phyloP scores from a whole-genome alignment of 2,113 vertebrate species.

The Cranoglanis bouderius region DNA sequence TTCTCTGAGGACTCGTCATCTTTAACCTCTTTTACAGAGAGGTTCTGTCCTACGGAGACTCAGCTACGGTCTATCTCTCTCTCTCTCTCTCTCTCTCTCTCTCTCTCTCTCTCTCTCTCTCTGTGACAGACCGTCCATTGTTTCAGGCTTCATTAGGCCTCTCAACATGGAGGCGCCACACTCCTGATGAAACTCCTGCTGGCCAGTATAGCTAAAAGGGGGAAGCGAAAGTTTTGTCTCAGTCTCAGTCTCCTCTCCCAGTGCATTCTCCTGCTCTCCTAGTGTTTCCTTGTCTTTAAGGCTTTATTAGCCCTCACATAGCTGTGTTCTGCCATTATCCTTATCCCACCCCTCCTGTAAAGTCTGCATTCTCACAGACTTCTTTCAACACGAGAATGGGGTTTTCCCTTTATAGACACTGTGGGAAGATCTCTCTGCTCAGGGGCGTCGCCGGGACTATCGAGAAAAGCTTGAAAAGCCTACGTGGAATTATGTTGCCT shows the following conservation, averaged over 20 bases:
- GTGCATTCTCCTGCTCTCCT: slow-evolving; percentile 31
- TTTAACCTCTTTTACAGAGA: slow-evolving; percentile 21
- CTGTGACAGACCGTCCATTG: background rate
- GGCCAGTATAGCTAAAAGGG: slow-evolving; percentile 33
- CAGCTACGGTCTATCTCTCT: background rate
- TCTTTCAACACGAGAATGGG: slow-evolving; percentile 26
- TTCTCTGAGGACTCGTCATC: background rate
- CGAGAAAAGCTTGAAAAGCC: slow-evolving; percentile 20
- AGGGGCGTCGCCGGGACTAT: background rate
- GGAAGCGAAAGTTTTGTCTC: slow-evolving; percentile 11
- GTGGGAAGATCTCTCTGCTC: slow-evolving; percentile 7
- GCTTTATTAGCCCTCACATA: slow-evolving; percentile 29
- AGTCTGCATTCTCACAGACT: slow-evolving; percentile 23
- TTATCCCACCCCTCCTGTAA: slow-evolving; percentile 28
- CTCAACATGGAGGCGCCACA: slow-evolving; percentile 14
- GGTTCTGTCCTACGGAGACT: background rate
- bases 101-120: background rate
- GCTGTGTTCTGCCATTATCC: slow-evolving; percentile 36
- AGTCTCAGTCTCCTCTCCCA: slow-evolving; percentile 36
- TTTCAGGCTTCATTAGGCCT: slow-evolving; percentile 11
- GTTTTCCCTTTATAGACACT: background rate
- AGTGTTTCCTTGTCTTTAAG: slow-evolving; percentile 29
- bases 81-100: background rate
- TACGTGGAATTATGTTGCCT: slow-evolving; percentile 16
- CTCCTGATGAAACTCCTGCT: slow-evolving; percentile 10